Evolutionary conservation across 2,797 vertebrate genomes (phyloP).

Genomic region (Apogon hyalosoma): DNA sequence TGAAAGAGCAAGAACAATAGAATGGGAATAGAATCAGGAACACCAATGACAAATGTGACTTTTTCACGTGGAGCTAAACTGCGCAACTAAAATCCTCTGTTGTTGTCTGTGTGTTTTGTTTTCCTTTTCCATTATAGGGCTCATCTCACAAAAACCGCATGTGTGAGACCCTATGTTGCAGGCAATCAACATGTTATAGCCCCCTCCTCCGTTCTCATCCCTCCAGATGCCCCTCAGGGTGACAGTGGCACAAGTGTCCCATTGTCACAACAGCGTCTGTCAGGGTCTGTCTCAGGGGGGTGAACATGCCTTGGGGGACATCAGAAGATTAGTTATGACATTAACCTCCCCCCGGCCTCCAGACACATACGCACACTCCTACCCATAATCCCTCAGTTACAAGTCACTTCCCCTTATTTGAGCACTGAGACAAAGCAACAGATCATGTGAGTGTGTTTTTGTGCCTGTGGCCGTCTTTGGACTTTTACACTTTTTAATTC

Average conservation of each 20-base stretch:
- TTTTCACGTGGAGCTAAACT: constrained; percentile 27
- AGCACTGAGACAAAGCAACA: constrained; percentile 72
- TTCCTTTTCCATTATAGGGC: constrained; percentile 4
- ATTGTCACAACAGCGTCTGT: constrained; percentile 79
- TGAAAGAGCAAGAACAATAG: not conserved
- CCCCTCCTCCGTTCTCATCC: not conserved
- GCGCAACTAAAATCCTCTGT: not conserved
- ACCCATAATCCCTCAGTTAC: constrained; percentile 77
- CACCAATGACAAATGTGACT: not conserved
- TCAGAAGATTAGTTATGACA: constrained; percentile 77
- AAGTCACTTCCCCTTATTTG: constrained; percentile 77
- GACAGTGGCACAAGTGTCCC: constrained; percentile 79
- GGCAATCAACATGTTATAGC: constrained; percentile 45
- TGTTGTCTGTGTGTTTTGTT: constrained; percentile 23
- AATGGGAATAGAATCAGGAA: not conserved
- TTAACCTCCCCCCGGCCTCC: constrained; percentile 45
- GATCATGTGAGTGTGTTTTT: constrained; percentile 63
- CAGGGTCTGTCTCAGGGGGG: constrained; percentile 55
- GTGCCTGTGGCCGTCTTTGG: constrained; percentile 18
- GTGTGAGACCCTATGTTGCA: constrained; percentile 34
- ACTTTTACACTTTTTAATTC: constrained; percentile 22
- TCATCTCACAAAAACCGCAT: constrained; percentile 9
- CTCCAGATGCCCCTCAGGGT: constrained; percentile 57
- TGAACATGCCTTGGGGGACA: constrained; percentile 55
- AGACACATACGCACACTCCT: constrained; percentile 43